Evolutionary conservation across 2,888 invertebrate species (phyloP).

Genomic region (Linyphia triangularis): DNA sequence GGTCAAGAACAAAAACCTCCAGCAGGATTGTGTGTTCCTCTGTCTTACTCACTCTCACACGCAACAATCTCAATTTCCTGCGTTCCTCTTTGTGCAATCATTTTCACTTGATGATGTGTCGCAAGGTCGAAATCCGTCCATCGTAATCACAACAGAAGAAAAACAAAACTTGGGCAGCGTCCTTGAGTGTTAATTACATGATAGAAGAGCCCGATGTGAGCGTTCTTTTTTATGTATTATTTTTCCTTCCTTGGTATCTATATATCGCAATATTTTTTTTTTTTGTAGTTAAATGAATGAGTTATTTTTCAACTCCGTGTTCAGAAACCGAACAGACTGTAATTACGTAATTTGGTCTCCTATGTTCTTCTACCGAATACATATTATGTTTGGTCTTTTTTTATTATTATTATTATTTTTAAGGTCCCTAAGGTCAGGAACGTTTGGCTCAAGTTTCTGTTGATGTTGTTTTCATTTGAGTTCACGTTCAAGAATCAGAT

Average conservation of each 20-base stretch:
- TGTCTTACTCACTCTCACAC: neutral
- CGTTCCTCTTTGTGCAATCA: neutral
- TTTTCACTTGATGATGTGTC: slow-evolving; percentile 46
- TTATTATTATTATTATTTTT: neutral
- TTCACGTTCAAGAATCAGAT: neutral
- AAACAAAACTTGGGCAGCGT: slow-evolving; percentile 9
- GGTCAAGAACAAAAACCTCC: slow-evolving; percentile 24
- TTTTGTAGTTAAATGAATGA: neutral
- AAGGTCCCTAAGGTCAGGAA: slow-evolving; percentile 32
- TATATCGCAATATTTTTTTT: neutral
- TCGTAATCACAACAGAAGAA: slow-evolving; percentile 13
- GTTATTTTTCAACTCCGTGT: neutral
- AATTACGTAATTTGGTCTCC: neutral
- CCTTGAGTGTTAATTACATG: slow-evolving; percentile 59
- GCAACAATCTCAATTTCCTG: neutral
- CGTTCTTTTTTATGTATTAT: slow-evolving; percentile 1
- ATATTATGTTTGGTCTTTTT: neutral
- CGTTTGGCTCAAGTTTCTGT: slow-evolving; percentile 3
- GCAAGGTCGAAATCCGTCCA: slow-evolving; percentile 43
- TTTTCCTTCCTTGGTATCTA: neutral
- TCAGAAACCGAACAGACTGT: neutral
- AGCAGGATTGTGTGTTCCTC: neutral
- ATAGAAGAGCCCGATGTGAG: slow-evolving; percentile 12
- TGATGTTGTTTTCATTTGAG: neutral
- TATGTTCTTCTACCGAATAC: neutral